Evolutionary conservation across 1,140 invertebrate genomes (phyloP), one percentile per base, ranked within the genome.

Genomic region (Hyles vespertilio): DNA sequence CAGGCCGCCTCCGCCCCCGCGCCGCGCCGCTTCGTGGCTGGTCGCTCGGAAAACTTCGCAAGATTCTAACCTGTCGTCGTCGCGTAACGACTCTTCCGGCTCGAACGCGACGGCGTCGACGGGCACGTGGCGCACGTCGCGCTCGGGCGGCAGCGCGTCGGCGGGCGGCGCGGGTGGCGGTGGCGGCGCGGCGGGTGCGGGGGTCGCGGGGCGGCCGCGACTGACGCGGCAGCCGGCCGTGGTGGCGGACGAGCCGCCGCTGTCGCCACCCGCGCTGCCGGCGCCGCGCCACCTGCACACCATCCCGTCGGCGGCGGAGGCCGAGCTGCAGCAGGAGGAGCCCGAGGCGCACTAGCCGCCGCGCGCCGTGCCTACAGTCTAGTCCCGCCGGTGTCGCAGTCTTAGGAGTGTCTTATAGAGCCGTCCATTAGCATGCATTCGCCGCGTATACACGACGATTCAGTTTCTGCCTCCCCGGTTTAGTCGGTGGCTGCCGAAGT

Each of bases 1-100:
- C 63, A 93, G 93, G 1, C 93, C 96, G 57, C 95, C 95, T 0
- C 83, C 96, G 47, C 94, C 95, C 0, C 94, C 95, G 70, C 89
- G 95, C 32, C 89, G 95, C 56, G 92, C 95, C 3, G 95, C 95
- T 0, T 96, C 95, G 0, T 97, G 96, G 96, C 89, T 96, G 22
- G 94, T 97, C 3, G 96, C 95, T 0, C 89, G 96, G 12, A 97
- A 97, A 86, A 95, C 96, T 0, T 96, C 95, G 1, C 96, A 97
- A 79, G 96, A 97, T 74, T 97, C 96, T 0, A 97, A 96, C 81
- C 81, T 97, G 52, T 96, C 95, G 48, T 95, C 94, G 68, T 96
- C 95, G 2, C 90, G 96, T 9, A 97, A 97, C 79, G 96, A 98
- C 82, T 97, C 96, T 0, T 96, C 95, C 1, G 95, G 95, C 1